These are phyloP conservation scores for Pterobdella sp. DNA, from an alignment of 2,888 invertebrate genomes.

Conservation along the genomic window DNA sequence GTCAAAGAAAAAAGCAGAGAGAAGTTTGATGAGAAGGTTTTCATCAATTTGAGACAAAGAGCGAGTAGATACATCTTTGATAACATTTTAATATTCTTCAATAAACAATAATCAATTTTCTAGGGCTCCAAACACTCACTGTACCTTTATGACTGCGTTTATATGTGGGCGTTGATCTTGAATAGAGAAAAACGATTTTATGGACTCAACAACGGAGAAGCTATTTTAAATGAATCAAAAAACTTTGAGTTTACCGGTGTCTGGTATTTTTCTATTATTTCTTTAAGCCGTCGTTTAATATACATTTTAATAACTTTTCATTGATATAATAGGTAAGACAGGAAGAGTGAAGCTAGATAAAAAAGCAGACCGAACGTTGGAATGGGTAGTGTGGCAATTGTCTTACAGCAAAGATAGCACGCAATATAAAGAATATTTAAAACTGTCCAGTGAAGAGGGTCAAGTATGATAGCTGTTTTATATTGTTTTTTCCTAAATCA, in stretches of 20 bases:
- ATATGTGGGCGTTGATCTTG: conserved; percentile 40
- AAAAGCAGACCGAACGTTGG: conserved; percentile 43
- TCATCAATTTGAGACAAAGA: background rate
- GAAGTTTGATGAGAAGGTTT: background rate
- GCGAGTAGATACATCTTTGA: background rate
- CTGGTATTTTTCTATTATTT: too few species aligned
- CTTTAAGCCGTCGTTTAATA: background rate
- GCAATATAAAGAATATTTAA: background rate
- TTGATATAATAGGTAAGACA: conserved; percentile 39
- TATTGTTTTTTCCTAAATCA: too few species aligned
- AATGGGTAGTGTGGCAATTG: conserved; percentile 44
- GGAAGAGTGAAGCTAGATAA: conserved; percentile 42
- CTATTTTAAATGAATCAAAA: conserved; percentile 38
- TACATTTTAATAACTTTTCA: background rate
- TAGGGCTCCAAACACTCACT: conserved; percentile 42
- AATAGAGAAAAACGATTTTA: conserved; percentile 33
- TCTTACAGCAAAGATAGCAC: background rate
- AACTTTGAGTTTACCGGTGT: background rate
- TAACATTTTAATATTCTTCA: background rate
- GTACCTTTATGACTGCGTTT: conserved; percentile 43
- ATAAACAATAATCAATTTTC: background rate
- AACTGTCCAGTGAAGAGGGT: background rate
- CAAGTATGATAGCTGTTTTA: too few species aligned
- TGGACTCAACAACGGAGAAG: conserved; percentile 34
- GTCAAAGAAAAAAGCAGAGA: background rate